These are phyloP conservation scores for Ctenodactylus gundi DNA, from an alignment of 2,113 vertebrate species.

Conservation along the genomic window DNA sequence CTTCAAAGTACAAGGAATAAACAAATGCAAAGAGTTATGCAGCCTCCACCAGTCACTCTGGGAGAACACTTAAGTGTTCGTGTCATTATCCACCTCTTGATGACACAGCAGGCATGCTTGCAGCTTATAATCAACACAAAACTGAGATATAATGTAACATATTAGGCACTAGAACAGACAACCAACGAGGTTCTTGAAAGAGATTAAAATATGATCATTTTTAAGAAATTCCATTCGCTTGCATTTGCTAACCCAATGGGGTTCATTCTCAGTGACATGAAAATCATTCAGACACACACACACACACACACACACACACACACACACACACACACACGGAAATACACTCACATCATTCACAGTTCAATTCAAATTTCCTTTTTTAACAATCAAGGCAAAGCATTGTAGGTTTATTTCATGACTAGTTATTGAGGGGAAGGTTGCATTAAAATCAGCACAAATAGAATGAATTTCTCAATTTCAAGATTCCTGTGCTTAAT, in stretches of 20 bases:
- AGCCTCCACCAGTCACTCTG: neutral
- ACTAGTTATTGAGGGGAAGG: neutral
- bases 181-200: neutral
- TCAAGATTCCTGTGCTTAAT: constrained; percentile 35
- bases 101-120: neutral
- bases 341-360: neutral
- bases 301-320: no score
- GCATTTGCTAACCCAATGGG: neutral
- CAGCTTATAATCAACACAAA: neutral
- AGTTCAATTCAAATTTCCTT: neutral
- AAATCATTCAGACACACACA: no score
- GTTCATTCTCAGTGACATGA: neutral
- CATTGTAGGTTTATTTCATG: neutral
- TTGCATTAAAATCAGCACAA: constrained; percentile 10
- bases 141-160: neutral
- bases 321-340: no score
- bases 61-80: neutral
- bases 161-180: neutral
- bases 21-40: neutral
- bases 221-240: neutral
- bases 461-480: constrained; percentile 15
- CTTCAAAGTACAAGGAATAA: neutral
- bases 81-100: neutral
- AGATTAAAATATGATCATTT: neutral
- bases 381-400: constrained; percentile 18